Base-by-base conservation (phyloP, 1,140 invertebrate species). In the Andricus grossulariae region DNA sequence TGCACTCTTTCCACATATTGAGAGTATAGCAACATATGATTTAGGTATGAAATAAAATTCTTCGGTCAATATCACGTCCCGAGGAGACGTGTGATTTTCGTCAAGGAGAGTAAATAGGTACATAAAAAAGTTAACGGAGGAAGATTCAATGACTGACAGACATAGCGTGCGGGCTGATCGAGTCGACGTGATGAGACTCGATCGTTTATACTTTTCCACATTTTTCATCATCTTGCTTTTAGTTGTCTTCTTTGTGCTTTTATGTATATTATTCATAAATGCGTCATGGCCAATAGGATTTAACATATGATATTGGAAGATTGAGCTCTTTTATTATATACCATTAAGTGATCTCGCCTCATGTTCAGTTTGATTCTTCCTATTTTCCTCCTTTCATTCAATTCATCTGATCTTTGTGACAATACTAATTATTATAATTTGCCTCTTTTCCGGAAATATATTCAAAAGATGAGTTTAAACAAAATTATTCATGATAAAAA, bases 1-100 rank as follows among this genome's bases (percentile, higher is more conserved):
- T 75, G 74, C 57, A 78, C 76, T 78, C 72, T 81, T 81, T 81
- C 71, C 74, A 25, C 39, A 77, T 76, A 77, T 76, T 52, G 72
- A 57, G 21, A 32, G 39, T 70, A 32, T 32, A 18, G 25, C 25
- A 49, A 50, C 52, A 45, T 55, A 49, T 60, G 45, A 25, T 21
- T 55, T 74, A 78, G 52, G 50, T 72, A 45, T 45, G 25, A 55
- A 77, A 76, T 50, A 73, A 82, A 57, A 57, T 57, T 39, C 32
- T 66, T 66, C 15, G 21, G 60, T 66, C 25, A 66, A 32, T 66
- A 66, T 66, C 12, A 45, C 0, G 45, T 19, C 54, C 8, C 72
- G 75, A 77, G 32, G 16, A 52, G 49, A 77, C 72, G 72, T 74
- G 51, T 51, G 25, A 57, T 50, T 57, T 79, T 71, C 45, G 21